Conservation (phyloP, 37 sponge, comb jelly and placozoan species). For the Cliona cf. orientalis region DNA sequence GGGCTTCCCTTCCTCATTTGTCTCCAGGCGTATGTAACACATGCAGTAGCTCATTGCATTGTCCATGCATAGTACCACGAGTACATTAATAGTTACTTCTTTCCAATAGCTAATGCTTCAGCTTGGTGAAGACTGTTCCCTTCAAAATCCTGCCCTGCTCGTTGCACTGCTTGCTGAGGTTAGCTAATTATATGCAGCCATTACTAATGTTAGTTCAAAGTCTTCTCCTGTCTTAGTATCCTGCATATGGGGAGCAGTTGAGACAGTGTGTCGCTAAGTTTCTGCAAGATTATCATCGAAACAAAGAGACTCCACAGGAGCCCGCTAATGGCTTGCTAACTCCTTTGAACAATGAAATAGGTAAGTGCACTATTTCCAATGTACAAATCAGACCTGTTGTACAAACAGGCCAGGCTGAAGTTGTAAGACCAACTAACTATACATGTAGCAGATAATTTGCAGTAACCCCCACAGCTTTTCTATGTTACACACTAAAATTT, state of each 20-base stretch:
- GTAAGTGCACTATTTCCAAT: slow-evolving; percentile 3
- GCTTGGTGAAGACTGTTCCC: neutral
- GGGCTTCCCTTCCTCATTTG: too few species aligned
- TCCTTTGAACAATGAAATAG: slow-evolving; percentile 36
- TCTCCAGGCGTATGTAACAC: too few species aligned
- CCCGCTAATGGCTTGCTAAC: slow-evolving; percentile 9
- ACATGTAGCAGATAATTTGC: neutral
- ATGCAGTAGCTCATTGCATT: too few species aligned
- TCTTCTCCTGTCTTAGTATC: slow-evolving; percentile 10
- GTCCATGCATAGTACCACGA: too few species aligned
- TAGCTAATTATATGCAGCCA: neutral
- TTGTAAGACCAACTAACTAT: too few species aligned
- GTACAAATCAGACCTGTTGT: too few species aligned
- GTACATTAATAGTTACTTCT: too few species aligned
- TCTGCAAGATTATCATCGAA: slow-evolving; percentile 13
- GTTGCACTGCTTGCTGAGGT: slow-evolving; percentile 59
- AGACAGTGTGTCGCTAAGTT: slow-evolving; percentile 11
- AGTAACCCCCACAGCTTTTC: slow-evolving; percentile 6
- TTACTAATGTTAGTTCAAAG: neutral
- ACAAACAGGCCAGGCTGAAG: too few species aligned
- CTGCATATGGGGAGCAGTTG: slow-evolving; percentile 8
- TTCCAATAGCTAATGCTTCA: slow-evolving; percentile 13
- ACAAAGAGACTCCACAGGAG: neutral
- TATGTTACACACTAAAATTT: slow-evolving; percentile 49
- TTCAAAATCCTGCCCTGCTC: slow-evolving; percentile 54